Evolutionary conservation across 1,140 invertebrate genomes (phyloP).

Genomic region (Wiebesia pumilae): DNA sequence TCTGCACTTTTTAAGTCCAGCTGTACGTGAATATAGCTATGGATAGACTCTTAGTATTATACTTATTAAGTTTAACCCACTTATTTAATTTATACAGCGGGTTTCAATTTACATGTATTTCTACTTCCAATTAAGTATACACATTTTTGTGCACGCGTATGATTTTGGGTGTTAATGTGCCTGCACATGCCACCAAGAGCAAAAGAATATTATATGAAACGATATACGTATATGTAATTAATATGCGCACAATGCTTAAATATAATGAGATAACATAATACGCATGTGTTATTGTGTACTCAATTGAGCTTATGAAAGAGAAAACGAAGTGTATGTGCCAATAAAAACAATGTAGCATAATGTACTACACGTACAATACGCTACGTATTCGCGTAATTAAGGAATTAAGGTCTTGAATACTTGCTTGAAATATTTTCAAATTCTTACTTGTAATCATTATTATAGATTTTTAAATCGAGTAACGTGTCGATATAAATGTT

Average conservation of each 20-base stretch:
- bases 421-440: neutral
- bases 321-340: neutral
- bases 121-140: neutral
- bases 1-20: slow-evolving; percentile 9
- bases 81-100: neutral
- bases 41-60: neutral
- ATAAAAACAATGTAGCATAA: neutral
- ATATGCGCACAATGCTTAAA: neutral
- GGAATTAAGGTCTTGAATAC: neutral
- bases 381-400: neutral
- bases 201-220: neutral
- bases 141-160: neutral
- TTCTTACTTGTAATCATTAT: neutral
- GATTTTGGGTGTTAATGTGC: neutral
- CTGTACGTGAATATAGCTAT: neutral
- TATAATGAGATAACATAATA: slow-evolving; percentile 15
- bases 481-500: neutral
- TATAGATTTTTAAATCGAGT: neutral
- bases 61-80: neutral
- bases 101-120: neutral
- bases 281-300: neutral
- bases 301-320: neutral
- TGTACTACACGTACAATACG: neutral
- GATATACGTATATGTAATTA: neutral
- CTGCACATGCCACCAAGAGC: neutral